Evolutionary conservation across 2,113 vertebrate genomes (phyloP).

Genomic region (Muscicapa adusta): DNA sequence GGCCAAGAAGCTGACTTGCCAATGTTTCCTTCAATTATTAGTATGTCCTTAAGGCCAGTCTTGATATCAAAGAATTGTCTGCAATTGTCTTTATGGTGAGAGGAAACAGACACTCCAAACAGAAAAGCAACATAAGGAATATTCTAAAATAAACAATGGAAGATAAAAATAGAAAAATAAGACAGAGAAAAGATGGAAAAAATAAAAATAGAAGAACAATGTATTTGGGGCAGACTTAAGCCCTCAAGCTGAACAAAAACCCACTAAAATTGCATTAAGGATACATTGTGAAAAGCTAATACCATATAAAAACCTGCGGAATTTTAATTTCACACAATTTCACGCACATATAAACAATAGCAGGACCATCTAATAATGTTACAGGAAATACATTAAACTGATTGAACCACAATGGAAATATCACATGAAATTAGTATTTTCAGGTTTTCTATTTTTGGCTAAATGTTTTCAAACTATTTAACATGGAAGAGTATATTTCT

Average conservation of each 20-base stretch:
- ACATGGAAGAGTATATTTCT: background rate
- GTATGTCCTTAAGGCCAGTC: background rate
- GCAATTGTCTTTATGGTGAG: background rate
- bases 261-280: constrained; percentile 2
- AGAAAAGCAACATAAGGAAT: background rate
- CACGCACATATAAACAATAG: background rate
- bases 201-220: background rate
- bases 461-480: background rate
- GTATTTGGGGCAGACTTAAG: background rate
- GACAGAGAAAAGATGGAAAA: background rate
- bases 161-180: background rate
- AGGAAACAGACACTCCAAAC: background rate
- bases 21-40: background rate
- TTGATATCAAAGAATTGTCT: background rate
- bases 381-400: background rate
- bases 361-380: background rate
- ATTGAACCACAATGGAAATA: background rate
- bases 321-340: constrained; percentile 58
- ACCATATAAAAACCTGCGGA: background rate
- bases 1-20: background rate
- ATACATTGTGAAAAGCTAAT: constrained; percentile 2
- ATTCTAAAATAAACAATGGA: background rate
- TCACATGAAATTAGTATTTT: background rate
- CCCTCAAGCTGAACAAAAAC: background rate
- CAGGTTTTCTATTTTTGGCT: background rate